Evolutionary conservation across 1,140 invertebrate species (phyloP), one percentile per base, ranked within the genome.

Genomic region (Drosophila kepulauana): DNA sequence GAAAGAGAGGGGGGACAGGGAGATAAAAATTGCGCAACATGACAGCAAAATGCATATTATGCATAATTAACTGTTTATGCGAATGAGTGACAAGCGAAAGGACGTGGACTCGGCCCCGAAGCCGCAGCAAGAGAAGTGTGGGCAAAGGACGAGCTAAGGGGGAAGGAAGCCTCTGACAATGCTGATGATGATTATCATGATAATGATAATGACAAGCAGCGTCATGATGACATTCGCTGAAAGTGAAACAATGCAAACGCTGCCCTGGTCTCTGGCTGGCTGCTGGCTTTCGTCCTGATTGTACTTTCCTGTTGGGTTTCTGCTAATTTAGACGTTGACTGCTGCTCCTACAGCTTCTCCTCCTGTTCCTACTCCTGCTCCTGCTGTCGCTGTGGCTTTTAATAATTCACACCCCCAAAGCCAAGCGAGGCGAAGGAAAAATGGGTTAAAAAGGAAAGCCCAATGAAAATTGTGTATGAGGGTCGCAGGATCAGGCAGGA

Each of bases 51-150:
- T 89, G 85, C 85, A 89, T 89, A 89, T 89, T 89, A 89, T 89
- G 85, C 85, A 89, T 89, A 89, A 89, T 89, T 89, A 90, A 89
- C 85, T 89, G 85, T 89, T 89, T 89, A 89, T 89, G 85, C 86
- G 85, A 89, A 81, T 90, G 86, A 89, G 86, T 89, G 85, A 89
- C 85, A 88, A 63, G 85, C 81, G 78, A 88, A 81, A 89, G 85
- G 81, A 89, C 81, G 69, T 85, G 75, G 77, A 67, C 54, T 49
- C 45, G 69, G 65, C 15, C 45, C 69, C 30, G 71, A 16, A 56
- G 41, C 38, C 35, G 25, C 11, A 20, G 43, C 11, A 11, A 48
- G 35, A 57, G 25, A 13, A 16, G 16, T 48, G 46, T 1, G 11
- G 16, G 2, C 33, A 45, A 7, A 16, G 51, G n/a, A 20, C n/a